Percentiles rank a stretch among this genome's conserved stretches.
Evolutionary conservation across 2,113 vertebrate species (phyloP).

Genomic region (Seriola dumerili): DNA sequence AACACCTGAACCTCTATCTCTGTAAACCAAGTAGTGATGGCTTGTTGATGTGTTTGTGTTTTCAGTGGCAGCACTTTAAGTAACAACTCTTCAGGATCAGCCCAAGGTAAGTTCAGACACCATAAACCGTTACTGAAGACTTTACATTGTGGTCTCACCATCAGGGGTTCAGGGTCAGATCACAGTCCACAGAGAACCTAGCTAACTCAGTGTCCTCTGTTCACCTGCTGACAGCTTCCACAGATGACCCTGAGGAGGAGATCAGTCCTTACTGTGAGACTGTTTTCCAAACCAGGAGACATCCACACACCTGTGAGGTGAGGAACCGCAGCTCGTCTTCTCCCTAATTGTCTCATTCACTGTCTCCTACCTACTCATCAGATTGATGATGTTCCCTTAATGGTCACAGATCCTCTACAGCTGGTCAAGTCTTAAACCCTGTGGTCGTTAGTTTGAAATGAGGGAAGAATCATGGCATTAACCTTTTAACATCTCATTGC

Average conservation of each 20-base stretch:
- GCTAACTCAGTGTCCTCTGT: background rate
- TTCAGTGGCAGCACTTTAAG: constrained; percentile 81
- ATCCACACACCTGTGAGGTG: constrained; percentile 79
- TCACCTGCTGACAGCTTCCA: constrained; percentile 51
- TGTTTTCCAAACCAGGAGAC: constrained; percentile 79
- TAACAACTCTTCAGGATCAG: constrained; percentile 76
- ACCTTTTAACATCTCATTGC: background rate
- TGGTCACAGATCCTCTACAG: too few species aligned
- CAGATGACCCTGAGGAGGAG: constrained; percentile 75
- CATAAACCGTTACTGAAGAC: too few species aligned
- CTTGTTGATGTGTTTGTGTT: background rate
- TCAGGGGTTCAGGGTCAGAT: background rate
- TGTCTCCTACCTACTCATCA: too few species aligned
- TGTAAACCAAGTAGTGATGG: background rate
- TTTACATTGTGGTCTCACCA: too few species aligned
- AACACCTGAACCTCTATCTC: too few species aligned
- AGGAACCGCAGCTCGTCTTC: background rate
- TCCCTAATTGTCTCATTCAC: background rate
- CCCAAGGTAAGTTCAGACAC: constrained; percentile 74
- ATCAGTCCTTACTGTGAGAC: constrained; percentile 91
- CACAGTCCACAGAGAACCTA: background rate
- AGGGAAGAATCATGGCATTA: too few species aligned
- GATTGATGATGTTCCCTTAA: too few species aligned
- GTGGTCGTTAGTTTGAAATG: too few species aligned
- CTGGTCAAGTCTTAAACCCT: too few species aligned